Percentiles rank a stretch among this genome's conserved stretches.
These are phyloP conservation scores for Parelbella ahira DNA, from an alignment of 2,888 invertebrate genomes.

Conservation along the genomic window DNA sequence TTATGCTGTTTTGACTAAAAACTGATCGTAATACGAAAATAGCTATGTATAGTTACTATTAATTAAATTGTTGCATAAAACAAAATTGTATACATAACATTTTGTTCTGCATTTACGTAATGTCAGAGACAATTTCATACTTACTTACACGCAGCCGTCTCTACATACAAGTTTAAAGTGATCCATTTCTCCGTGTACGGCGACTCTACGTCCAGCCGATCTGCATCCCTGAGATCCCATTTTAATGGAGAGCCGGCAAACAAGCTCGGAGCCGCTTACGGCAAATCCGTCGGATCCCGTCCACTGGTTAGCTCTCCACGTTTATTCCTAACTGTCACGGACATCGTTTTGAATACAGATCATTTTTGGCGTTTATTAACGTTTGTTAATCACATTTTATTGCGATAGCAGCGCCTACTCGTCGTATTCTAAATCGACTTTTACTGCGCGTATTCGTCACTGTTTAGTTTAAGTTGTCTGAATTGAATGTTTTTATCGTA, in stretches of 20 bases:
- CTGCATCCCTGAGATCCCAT: constrained; percentile 78
- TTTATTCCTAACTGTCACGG: constrained; percentile 4
- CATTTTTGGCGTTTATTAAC: too few relatives aligned
- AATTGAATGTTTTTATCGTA: too few relatives aligned
- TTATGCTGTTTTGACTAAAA: too few relatives aligned
- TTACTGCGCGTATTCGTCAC: too few relatives aligned
- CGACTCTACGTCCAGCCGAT: constrained; percentile 59
- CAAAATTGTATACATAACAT: too few relatives aligned
- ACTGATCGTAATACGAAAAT: too few relatives aligned
- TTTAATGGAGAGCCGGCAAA: constrained; percentile 80
- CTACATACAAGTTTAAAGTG: constrained; percentile 23
- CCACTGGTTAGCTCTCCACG: constrained; percentile 40
- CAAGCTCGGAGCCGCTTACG: constrained; percentile 76
- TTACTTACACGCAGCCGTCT: constrained; percentile 7
- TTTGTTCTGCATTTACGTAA: neutral
- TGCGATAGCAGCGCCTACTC: too few relatives aligned
- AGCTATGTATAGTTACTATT: too few relatives aligned
- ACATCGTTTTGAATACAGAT: constrained; percentile 1
- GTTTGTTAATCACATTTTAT: too few relatives aligned
- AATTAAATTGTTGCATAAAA: too few relatives aligned
- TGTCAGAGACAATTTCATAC: constrained; percentile 2
- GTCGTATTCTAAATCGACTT: too few relatives aligned
- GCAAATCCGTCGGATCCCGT: constrained; percentile 73
- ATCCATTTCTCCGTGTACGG: constrained; percentile 28
- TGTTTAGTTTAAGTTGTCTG: too few relatives aligned